phyloP scores from a whole-genome alignment of 2,888 invertebrate genomes.

The Metopia argyrocephala region DNA sequence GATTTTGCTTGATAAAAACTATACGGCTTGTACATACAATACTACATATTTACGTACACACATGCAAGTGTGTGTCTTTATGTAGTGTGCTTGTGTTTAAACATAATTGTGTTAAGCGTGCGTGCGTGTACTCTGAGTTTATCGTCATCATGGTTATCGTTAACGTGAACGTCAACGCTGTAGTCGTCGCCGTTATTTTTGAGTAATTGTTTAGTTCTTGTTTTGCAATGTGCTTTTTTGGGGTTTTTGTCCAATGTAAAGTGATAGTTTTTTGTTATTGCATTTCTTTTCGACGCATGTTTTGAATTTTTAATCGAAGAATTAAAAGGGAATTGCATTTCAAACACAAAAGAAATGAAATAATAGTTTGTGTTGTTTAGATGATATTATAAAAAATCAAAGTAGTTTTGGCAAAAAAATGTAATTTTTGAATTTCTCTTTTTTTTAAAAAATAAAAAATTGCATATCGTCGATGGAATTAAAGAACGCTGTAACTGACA shows the following conservation, averaged over 20 bases:
- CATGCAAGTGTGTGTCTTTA: background rate
- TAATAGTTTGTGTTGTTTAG: background rate
- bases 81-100: slow-evolving; percentile 15
- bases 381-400: background rate
- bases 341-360: background rate
- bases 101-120: slow-evolving; percentile 24
- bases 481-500: too few species aligned
- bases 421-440: too few species aligned
- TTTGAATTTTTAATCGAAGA: background rate
- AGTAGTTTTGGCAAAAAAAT: too few species aligned
- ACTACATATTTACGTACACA: too few species aligned
- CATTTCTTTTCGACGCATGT: too few species aligned
- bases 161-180: background rate
- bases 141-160: background rate
- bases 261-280: background rate
- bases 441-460: too few species aligned
- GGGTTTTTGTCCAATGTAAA: slow-evolving; percentile 11
- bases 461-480: too few species aligned
- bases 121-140: background rate
- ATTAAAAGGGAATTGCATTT: background rate
- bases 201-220: too few species aligned
- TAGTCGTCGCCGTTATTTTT: background rate
- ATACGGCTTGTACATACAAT: too few species aligned
- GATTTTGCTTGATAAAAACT: background rate
- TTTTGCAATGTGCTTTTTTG: slow-evolving; percentile 4